Conservation (phyloP, 1,140 invertebrate species). For the Rhyzopertha dominica region DNA sequence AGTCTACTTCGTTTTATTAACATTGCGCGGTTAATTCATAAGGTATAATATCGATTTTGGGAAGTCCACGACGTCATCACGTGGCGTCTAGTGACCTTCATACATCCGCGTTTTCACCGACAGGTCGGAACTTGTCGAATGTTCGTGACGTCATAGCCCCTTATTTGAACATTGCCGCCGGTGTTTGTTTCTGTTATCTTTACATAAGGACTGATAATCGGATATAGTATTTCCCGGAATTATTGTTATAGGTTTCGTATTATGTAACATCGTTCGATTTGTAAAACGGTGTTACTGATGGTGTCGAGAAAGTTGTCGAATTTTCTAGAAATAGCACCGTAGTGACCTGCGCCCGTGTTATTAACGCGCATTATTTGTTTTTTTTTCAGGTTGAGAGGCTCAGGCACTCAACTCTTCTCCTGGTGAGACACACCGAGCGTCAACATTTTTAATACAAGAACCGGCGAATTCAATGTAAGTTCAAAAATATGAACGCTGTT, state of each 20-base stretch:
- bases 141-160: too few species aligned
- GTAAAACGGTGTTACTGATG: neutral
- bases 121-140: too few species aligned
- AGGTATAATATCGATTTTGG: too few species aligned
- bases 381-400: conserved; percentile 29
- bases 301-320: neutral
- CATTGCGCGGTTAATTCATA: too few species aligned
- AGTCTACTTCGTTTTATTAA: too few species aligned
- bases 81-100: too few species aligned
- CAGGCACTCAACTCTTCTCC: conserved; percentile 27
- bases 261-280: neutral
- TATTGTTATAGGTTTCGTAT: neutral
- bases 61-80: too few species aligned
- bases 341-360: neutral
- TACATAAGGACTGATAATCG: conserved; percentile 1
- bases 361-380: conserved; percentile 4
- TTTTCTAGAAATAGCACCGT: neutral
- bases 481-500: too few species aligned
- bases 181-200: conserved; percentile 12
- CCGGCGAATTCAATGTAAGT: conserved; percentile 34
- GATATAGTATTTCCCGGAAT: neutral
- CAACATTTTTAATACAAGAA: conserved; percentile 28
- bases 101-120: too few species aligned
- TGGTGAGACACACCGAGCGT: conserved; percentile 20
- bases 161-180: too few species aligned